phyloP scores from a whole-genome alignment of 2,797 vertebrate species.

The Sebastes goodei region DNA sequence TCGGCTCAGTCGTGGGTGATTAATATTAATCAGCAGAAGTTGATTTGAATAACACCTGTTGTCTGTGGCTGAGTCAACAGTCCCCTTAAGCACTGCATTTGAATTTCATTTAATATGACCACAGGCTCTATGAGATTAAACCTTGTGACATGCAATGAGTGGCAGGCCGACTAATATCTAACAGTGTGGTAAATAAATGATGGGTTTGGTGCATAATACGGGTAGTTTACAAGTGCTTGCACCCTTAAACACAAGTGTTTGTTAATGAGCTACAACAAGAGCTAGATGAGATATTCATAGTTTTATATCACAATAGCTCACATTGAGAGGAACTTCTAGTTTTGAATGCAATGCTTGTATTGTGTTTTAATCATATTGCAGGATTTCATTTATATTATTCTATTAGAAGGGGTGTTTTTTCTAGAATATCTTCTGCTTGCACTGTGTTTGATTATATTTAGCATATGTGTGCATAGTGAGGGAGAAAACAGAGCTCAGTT shows the following conservation, averaged over 20 bases:
- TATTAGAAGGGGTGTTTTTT: not conserved
- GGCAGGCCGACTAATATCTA: slow-evolving; percentile 1
- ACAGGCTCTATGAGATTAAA: slow-evolving; percentile 37
- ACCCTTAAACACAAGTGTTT: not conserved
- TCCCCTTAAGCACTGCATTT: slow-evolving; percentile 50
- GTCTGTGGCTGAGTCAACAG: slow-evolving; percentile 61
- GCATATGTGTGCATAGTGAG: slow-evolving; percentile 10
- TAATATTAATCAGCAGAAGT: slow-evolving; percentile 61
- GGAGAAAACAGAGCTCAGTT: slow-evolving; percentile 31
- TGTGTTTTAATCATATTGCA: not conserved
- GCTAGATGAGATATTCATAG: not conserved
- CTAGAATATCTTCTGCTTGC: not conserved
- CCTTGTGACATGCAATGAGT: slow-evolving; percentile 21
- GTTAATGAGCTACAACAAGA: not conserved
- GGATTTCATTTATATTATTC: not conserved
- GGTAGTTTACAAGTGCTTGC: not conserved
- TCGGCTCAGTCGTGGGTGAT: slow-evolving; percentile 10
- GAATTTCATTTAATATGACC: slow-evolving; percentile 55
- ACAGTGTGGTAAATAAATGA: not conserved
- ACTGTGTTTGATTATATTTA: slow-evolving; percentile 36
- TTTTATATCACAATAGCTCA: not conserved
- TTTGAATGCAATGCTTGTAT: not conserved
- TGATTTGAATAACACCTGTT: slow-evolving; percentile 76
- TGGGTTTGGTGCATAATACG: not conserved
- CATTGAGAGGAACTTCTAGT: not conserved